Evolutionary conservation across 2,113 vertebrate species (phyloP), one percentile per base, ranked within the genome.

Genomic region (Cromileptes altivelis): DNA sequence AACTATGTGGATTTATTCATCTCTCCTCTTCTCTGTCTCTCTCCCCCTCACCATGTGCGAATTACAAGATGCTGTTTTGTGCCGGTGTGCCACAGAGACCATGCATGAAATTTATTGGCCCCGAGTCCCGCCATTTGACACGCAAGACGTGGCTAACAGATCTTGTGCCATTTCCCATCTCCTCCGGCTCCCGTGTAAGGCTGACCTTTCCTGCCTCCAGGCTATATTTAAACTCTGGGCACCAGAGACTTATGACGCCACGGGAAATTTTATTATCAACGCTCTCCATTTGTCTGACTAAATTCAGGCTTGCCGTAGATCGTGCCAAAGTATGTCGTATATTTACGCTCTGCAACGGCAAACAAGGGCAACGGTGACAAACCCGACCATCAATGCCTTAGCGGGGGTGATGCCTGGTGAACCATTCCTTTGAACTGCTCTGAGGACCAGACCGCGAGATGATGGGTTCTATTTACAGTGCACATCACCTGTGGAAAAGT

Each of bases 221-320:
- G 87, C 92, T 94, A 92, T 93, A 93, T 95, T 94, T 94, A 92
- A 93, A 92, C 87, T 58, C 68, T 30, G 85, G 86, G 88, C 88
- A 78, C 84, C 69, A 33, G 89, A 93, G 90, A 92, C 84, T 89
- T 90, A 90, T 83, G 78, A 89, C 11, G 47, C 75, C 86, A 76
- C 50, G 77, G 82, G 80, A 93, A 90, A 91, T 91, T 93, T 93
- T 92, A 92, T 92, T 92, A 92, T 89, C 81, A 75, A 74, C 9
- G 74, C 80, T 84, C 70, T 85, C 79, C 88, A 87, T 93, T 94
- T 88, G 84, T 92, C 90, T 90, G 90, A 80, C 87, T 92, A 88
- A 89, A 93, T 93, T 91, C 88, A 49, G 68, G 58, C 69, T 68
- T 25, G 78, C 85, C 15, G 61, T 82, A 76, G 84, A 90, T 90